phyloP scores from a whole-genome alignment of 2,113 vertebrate genomes.

The Ictidomys tridecemlineatus region DNA sequence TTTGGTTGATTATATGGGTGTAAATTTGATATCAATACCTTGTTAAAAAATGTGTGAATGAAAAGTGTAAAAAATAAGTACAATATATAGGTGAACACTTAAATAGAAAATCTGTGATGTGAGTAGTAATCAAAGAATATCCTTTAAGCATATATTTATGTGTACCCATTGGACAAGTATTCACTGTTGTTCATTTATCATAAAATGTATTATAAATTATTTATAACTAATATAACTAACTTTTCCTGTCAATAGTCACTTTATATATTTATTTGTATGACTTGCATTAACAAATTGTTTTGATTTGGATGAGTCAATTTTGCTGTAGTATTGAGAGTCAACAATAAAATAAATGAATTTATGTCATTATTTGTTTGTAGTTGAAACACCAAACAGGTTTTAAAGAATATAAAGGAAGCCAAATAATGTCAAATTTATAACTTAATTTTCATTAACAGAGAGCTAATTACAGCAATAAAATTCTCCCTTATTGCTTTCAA shows the following conservation, averaged over 20 bases:
- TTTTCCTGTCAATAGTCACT: too few species aligned
- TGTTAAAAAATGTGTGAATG: neutral
- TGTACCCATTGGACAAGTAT: neutral
- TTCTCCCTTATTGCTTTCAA: neutral
- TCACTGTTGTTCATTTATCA: neutral
- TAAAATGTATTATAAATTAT: neutral
- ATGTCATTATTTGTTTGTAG: neutral
- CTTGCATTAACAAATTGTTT: neutral
- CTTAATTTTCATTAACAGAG: neutral
- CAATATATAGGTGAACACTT: neutral
- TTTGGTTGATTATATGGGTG: neutral
- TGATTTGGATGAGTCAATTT: neutral
- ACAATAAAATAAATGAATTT: neutral
- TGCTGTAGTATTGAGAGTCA: neutral
- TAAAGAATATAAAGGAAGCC: neutral
- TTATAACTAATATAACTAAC: too few species aligned
- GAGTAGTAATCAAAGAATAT: neutral
- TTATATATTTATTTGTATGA: too few species aligned
- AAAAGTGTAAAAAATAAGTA: conserved; percentile 1
- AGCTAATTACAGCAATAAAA: neutral
- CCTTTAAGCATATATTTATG: neutral
- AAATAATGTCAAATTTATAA: neutral
- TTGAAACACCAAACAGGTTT: too few species aligned
- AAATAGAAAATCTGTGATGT: neutral
- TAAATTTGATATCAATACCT: neutral